These are phyloP conservation scores for Rhadinocentrus ornatus DNA, from an alignment of 2,797 vertebrate species.

Conservation along the genomic window DNA sequence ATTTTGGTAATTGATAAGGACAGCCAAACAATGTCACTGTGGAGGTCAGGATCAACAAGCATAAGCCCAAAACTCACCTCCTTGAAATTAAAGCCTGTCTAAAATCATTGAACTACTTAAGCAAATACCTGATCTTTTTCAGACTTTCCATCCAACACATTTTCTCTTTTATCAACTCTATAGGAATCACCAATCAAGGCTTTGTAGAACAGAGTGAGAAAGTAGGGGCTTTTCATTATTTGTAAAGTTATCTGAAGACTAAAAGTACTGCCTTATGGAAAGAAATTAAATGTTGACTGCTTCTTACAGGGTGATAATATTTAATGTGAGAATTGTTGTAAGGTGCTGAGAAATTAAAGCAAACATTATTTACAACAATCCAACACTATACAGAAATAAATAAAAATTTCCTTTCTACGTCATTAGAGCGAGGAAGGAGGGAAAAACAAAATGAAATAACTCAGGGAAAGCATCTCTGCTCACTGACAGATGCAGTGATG, in stretches of 20 bases:
- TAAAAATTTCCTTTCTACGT: conserved; percentile 25
- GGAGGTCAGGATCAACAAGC: conserved; percentile 8
- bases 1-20: background rate
- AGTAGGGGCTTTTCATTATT: background rate
- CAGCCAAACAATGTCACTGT: background rate
- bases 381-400: background rate
- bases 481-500: conserved; percentile 59
- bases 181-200: background rate
- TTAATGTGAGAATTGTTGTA: background rate
- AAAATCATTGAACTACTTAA: background rate
- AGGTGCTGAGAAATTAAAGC: conserved; percentile 16
- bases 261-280: background rate
- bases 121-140: background rate
- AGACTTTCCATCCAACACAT: too few relatives aligned
- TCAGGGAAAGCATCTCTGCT: conserved; percentile 14
- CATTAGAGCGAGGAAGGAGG: conserved; percentile 22
- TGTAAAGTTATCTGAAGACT: background rate
- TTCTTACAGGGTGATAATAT: background rate
- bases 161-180: too few relatives aligned
- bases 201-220: background rate
- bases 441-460: conserved; percentile 33
- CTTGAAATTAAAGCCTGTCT: background rate
- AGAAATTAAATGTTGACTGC: conserved; percentile 3
- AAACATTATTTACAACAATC: conserved; percentile 34
- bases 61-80: background rate